phyloP scores from a whole-genome alignment of 2,888 invertebrate genomes.

The Drosophila setosimentum region DNA sequence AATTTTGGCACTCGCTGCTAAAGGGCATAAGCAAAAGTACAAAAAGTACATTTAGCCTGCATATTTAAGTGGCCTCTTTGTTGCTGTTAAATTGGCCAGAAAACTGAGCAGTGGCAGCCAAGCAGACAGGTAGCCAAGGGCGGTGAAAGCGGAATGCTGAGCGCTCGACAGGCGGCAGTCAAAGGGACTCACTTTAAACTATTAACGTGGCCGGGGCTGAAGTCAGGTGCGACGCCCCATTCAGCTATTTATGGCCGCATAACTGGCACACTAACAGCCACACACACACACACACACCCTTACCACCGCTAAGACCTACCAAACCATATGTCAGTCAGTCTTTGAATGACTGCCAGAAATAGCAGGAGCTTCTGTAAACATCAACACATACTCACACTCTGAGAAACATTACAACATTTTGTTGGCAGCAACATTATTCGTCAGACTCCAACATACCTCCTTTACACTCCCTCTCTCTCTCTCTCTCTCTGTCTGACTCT shows the following conservation, averaged over 20 bases:
- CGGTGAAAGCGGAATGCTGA: background rate
- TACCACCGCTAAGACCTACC: background rate
- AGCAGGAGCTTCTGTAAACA: conserved; percentile 38
- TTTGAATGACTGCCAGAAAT: conserved; percentile 58
- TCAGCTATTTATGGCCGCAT: conserved; percentile 73
- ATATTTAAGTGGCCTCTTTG: conserved; percentile 70
- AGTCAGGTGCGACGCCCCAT: conserved; percentile 12
- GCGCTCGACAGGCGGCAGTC: conserved; percentile 31
- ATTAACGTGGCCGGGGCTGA: conserved; percentile 55
- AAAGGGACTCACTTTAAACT: conserved; percentile 72
- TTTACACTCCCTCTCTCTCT: background rate
- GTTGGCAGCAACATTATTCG: conserved; percentile 34
- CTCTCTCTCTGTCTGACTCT: background rate
- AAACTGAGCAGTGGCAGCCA: conserved; percentile 41
- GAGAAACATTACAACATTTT: conserved; percentile 28
- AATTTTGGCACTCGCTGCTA: conserved; percentile 61
- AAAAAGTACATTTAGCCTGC: conserved; percentile 26
- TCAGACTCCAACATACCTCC: background rate
- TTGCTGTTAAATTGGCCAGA: conserved; percentile 77
- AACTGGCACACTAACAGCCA: conserved; percentile 70
- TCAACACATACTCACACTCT: conserved; percentile 19
- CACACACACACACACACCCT: background rate
- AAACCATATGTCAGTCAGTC: conserved; percentile 66
- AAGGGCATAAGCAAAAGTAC: conserved; percentile 17
- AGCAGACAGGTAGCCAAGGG: background rate